These are phyloP conservation scores for Thereuonema tuberculata DNA, from an alignment of 1,140 invertebrate species.

Conservation along the genomic window DNA sequence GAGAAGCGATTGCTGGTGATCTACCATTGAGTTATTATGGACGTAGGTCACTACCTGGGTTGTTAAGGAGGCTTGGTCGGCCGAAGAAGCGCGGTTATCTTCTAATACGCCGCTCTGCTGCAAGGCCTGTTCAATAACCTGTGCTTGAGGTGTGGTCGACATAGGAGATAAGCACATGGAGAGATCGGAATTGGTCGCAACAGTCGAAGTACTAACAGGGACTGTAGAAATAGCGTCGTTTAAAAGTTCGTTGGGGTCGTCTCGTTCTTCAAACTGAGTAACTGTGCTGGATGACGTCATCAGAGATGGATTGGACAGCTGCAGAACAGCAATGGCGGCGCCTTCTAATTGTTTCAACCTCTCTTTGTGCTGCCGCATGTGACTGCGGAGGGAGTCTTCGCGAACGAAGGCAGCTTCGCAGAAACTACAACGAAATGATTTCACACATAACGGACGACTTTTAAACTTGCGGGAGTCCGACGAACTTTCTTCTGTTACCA, in stretches of 20 bases:
- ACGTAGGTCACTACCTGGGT: no score
- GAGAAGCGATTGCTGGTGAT: background rate
- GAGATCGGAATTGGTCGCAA: background rate
- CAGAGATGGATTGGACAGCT: background rate
- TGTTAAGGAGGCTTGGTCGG: no score
- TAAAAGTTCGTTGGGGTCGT: background rate
- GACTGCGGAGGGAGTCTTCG: constrained; percentile 28
- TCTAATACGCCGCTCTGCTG: constrained; percentile 15
- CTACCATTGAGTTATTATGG: background rate
- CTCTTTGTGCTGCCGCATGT: constrained; percentile 26
- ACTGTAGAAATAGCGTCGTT: background rate
- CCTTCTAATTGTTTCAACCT: background rate
- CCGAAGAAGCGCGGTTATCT: no score
- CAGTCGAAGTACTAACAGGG: background rate
- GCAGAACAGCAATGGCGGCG: constrained; percentile 1
- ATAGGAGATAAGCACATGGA: no score
- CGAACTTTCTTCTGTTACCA: background rate
- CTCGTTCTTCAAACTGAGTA: background rate
- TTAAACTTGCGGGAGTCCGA: background rate
- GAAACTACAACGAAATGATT: constrained; percentile 22
- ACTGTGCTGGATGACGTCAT: background rate
- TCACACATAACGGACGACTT: constrained; percentile 19
- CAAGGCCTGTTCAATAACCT: constrained; percentile 10
- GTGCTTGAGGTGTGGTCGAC: no score
- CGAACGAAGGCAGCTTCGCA: constrained; percentile 29